These are phyloP conservation scores for Petroica traversi DNA, from an alignment of 2,113 vertebrate species.

Conservation along the genomic window DNA sequence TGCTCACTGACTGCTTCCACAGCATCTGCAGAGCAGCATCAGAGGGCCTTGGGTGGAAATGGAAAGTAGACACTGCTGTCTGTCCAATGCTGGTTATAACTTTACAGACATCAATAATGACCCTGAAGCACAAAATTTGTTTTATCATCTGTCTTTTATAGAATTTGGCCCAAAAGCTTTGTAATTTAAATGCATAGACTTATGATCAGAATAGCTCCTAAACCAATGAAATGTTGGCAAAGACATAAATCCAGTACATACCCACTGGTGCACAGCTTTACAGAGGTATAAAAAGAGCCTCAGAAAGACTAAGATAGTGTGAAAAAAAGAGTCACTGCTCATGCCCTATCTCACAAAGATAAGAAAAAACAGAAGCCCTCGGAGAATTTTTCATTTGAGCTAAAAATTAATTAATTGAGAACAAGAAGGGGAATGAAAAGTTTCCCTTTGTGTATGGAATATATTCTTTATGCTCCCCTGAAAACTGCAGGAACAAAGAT, in stretches of 20 bases:
- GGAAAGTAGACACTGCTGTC: not conserved
- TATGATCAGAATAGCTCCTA: conserved; percentile 36
- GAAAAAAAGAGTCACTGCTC: not conserved
- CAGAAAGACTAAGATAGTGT: not conserved
- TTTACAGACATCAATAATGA: conserved; percentile 44
- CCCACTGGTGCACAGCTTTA: conserved; percentile 41
- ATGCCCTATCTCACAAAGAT: not conserved
- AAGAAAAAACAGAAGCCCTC: not conserved
- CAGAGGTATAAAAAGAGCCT: conserved; percentile 15
- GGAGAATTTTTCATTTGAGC: not conserved
- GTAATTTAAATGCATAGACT: conserved; percentile 65
- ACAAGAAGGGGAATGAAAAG: not conserved
- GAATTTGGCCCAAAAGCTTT: conserved; percentile 54
- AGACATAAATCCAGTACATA: conserved; percentile 43
- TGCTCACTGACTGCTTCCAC: not conserved
- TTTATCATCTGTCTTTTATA: conserved; percentile 53
- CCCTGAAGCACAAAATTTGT: conserved; percentile 27
- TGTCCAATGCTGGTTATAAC: not conserved
- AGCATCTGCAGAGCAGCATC: not conserved
- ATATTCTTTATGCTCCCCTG: not conserved
- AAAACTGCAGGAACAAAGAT: not conserved
- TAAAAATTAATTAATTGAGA: not conserved
- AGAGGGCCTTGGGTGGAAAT: not conserved
- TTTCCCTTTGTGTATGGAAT: not conserved
- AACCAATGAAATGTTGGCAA: conserved; percentile 41